Conservation (phyloP, 2,113 vertebrate species). For the Eulacestoma nigropectus region DNA sequence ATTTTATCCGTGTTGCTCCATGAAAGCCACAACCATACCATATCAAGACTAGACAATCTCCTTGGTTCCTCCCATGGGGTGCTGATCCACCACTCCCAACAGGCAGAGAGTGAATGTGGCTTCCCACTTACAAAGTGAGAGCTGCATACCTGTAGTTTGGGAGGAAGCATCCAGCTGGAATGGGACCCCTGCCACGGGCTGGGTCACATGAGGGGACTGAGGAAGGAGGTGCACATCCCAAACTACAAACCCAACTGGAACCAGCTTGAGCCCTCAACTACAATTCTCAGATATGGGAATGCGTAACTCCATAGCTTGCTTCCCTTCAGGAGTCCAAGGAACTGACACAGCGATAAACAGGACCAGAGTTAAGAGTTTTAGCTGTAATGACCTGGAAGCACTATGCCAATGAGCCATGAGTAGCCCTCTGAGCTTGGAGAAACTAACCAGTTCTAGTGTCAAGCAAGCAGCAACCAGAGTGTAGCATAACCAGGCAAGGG, state of each 20-base stretch:
- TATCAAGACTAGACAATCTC: background rate
- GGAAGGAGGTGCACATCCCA: fast-evolving
- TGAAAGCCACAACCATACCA: fast-evolving
- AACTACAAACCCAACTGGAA: background rate
- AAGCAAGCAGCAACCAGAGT: too few relatives aligned
- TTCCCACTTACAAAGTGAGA: background rate
- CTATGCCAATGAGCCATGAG: fast-evolving
- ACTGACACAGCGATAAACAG: background rate
- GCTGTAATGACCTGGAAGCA: background rate
- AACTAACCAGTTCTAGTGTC: background rate
- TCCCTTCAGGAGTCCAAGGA: background rate
- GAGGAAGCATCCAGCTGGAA: background rate
- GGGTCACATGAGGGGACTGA: fast-evolving
- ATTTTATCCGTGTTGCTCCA: background rate
- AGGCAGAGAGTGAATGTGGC: background rate
- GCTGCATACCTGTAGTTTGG: too few relatives aligned
- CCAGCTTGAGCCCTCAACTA: background rate
- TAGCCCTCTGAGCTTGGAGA: too few relatives aligned
- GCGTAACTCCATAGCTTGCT: fast-evolving
- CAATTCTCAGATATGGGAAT: background rate
- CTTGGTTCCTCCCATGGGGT: fast-evolving
- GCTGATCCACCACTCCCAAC: fast-evolving
- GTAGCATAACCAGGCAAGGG: too few relatives aligned
- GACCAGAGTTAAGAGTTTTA: background rate
- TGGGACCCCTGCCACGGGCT: fast-evolving